These are phyloP conservation scores for Itoplectis maculator DNA, from an alignment of 2,888 invertebrate genomes.

Conservation along the genomic window DNA sequence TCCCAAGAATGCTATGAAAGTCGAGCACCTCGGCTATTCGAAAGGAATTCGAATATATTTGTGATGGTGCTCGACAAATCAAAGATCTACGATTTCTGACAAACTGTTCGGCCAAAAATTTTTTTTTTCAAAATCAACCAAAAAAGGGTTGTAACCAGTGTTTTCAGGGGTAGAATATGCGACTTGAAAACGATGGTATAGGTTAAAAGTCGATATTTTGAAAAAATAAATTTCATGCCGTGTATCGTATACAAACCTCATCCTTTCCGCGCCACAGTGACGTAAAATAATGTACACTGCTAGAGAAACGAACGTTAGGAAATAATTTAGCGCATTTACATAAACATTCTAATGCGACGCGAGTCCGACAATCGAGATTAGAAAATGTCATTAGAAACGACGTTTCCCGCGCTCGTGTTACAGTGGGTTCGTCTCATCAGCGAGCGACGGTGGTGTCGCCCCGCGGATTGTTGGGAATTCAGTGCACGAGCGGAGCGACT, in stretches of 20 bases:
- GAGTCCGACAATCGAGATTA: conserved; percentile 77
- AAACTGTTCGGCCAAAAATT: too few species aligned
- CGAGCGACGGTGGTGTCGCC: conserved; percentile 6
- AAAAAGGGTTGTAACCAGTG: too few species aligned
- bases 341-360: background rate
- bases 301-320: background rate
- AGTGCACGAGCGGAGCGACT: conserved; percentile 39
- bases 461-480: conserved; percentile 57
- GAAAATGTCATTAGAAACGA: conserved; percentile 80
- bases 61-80: background rate
- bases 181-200: too few species aligned
- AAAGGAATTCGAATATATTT: background rate
- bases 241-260: too few species aligned
- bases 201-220: too few species aligned
- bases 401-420: conserved; percentile 27
- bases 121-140: too few species aligned
- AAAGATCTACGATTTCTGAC: too few species aligned
- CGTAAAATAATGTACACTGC: background rate
- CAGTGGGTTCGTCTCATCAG: conserved; percentile 12
- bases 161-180: too few species aligned
- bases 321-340: conserved; percentile 7
- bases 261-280: too few species aligned
- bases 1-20: conserved; percentile 1
- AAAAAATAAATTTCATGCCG: too few species aligned
- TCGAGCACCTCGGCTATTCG: conserved; percentile 5